Evolutionary conservation across 2,113 vertebrate species (phyloP), one percentile per base, ranked within the genome.

Genomic region (Clarias magur): DNA sequence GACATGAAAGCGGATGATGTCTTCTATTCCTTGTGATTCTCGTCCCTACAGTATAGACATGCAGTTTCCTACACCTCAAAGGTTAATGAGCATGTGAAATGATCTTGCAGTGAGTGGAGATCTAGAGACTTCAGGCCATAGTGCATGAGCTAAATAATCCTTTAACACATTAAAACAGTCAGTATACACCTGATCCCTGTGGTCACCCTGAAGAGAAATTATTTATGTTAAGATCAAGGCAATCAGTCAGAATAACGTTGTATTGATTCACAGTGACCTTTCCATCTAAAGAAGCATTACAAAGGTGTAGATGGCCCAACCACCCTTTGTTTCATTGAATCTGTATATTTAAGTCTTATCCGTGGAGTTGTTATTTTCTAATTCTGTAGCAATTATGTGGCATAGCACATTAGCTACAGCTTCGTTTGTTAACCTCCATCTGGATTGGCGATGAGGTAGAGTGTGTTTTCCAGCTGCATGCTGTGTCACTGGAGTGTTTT

Each of bases 341-440:
- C 16, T 59, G 56, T 15, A 60, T 25, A 42, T 76, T 62, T 4
- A 57, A 65, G 48, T 67, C 27, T 80, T 56, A 42, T 54, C 57
- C 13, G 21, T 23, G n/a, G 60, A 25, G 23, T 9, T 48, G 34
- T 75, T 53, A 27, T 76, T 65, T 85, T 63, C 34, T 67, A 56
- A 67, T 30, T 80, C 6, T 68, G 62, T 34, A 67, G 21, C n/a
- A 67, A 13, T 34, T 70, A 38, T 65, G n/a, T 34, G 53, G 62
- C 38, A 30, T 38, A 62, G 23, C 27, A 38, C 75, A 67, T 85
- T 85, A 80, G 60, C 84, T 79, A 56, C 73, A 67, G 60, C 79
- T 78, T 75, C 48, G 42, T 83, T 83, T 83, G 67, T 67, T 53
- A 83, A 83, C 62, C 81, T 83, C 81, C 81, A 83, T 83, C 81